Conservation (phyloP, 2,888 invertebrate genomes). For the Liposcelis brunnea region DNA sequence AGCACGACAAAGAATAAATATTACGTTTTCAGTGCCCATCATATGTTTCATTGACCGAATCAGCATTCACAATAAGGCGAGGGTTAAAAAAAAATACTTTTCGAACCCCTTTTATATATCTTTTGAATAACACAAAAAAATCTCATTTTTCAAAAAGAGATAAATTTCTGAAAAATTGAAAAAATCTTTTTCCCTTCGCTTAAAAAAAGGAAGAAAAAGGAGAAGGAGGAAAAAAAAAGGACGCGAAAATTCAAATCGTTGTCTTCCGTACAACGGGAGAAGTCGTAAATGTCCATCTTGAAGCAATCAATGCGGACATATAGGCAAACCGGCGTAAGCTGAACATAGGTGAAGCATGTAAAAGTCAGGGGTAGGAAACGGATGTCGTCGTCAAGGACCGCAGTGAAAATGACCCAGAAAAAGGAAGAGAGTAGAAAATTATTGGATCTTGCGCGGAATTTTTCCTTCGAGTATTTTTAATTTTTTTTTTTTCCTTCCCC, state of each 20-base stretch:
- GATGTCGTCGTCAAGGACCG: constrained; percentile 6
- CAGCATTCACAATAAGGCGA: no score
- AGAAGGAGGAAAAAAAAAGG: constrained; percentile 11
- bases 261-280: constrained; percentile 7
- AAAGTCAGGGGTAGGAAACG: background rate
- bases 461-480: no score
- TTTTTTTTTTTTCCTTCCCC: no score
- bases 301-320: no score
- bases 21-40: no score
- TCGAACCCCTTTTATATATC: background rate
- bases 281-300: constrained; percentile 8
- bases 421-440: background rate
- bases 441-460: no score
- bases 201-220: constrained; percentile 13
- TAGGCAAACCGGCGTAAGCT: no score
- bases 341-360: no score
- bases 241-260: constrained; percentile 6
- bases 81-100: no score
- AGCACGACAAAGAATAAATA: no score
- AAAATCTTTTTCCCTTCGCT: constrained; percentile 10
- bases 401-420: constrained; percentile 9
- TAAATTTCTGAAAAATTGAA: constrained; percentile 4
- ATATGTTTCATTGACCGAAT: no score
- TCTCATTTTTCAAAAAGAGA: constrained; percentile 9
- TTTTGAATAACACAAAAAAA: constrained; percentile 3